Conservation (phyloP, 2,113 vertebrate genomes). For the Oplegnathus fasciatus region DNA sequence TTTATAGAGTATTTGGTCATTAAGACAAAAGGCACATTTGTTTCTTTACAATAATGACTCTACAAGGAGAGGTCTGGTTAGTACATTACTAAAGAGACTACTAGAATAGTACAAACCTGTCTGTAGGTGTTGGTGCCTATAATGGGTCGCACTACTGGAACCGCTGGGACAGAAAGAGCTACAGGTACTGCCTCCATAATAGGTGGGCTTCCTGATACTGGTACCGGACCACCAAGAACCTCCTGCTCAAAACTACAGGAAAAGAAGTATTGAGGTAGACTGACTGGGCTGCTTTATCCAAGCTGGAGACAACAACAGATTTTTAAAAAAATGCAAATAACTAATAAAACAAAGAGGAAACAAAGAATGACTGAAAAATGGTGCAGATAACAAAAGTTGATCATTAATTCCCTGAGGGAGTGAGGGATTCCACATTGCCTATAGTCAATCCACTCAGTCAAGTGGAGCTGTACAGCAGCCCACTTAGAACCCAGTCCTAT, state of each 20-base stretch:
- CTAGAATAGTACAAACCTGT: conserved; percentile 81
- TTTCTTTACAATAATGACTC: neutral
- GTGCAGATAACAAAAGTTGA: neutral
- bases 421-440: neutral
- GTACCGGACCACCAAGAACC: conserved; percentile 90
- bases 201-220: conserved; percentile 80
- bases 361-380: neutral
- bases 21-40: neutral
- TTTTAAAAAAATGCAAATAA: neutral
- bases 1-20: neutral
- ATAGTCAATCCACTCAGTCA: too few species aligned
- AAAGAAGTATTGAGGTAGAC: neutral
- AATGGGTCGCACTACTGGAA: conserved; percentile 88
- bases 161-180: conserved; percentile 82
- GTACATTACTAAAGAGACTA: neutral
- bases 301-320: neutral
- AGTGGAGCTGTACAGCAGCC: too few species aligned
- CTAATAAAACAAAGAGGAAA: neutral
- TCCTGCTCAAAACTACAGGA: conserved; percentile 90
- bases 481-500: too few species aligned
- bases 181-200: conserved; percentile 85
- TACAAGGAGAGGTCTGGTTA: too few species aligned
- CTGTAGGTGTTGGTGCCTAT: conserved; percentile 95
- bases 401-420: neutral
- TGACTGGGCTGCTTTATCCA: neutral